These are phyloP conservation scores for Scopus umbretta DNA, from an alignment of 2,113 vertebrate species.

Conservation along the genomic window DNA sequence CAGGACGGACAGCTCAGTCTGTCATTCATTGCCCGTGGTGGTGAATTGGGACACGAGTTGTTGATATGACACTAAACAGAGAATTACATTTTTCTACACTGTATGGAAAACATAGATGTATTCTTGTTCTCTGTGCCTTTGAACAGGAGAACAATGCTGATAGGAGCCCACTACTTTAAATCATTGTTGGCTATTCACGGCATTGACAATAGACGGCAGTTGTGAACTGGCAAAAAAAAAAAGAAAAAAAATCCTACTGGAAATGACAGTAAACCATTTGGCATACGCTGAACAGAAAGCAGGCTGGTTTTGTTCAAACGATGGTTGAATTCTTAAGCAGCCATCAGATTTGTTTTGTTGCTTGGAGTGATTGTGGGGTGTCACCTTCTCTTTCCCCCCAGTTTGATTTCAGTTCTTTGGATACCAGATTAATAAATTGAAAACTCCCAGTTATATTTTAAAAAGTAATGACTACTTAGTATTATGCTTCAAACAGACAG, in stretches of 20 bases:
- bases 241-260: not conserved
- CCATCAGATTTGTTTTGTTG: not conserved
- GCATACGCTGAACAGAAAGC: not conserved
- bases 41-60: conserved; percentile 39
- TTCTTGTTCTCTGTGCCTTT: conserved; percentile 46
- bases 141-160: conserved; percentile 64
- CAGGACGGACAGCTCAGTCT: conserved; percentile 49
- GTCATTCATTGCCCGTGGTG: conserved; percentile 33
- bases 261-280: conserved; percentile 17
- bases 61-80: conserved; percentile 61
- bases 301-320: not conserved
- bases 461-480: not conserved
- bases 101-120: conserved; percentile 44
- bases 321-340: not conserved
- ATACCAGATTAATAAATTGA: not conserved
- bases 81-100: conserved; percentile 54
- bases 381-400: not conserved
- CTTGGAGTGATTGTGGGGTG: not conserved
- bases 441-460: not conserved
- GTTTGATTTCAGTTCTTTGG: not conserved
- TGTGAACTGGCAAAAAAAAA: conserved; percentile 22
- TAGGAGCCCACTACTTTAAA: conserved; percentile 41
- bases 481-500: not conserved
- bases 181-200: conserved; percentile 14
- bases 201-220: conserved; percentile 41